A percentile compares a stretch with the other conserved stretches of the same genome.
These are phyloP conservation scores for Xiphophorus couchianus DNA, from an alignment of 2,113 vertebrate species.

Conservation along the genomic window DNA sequence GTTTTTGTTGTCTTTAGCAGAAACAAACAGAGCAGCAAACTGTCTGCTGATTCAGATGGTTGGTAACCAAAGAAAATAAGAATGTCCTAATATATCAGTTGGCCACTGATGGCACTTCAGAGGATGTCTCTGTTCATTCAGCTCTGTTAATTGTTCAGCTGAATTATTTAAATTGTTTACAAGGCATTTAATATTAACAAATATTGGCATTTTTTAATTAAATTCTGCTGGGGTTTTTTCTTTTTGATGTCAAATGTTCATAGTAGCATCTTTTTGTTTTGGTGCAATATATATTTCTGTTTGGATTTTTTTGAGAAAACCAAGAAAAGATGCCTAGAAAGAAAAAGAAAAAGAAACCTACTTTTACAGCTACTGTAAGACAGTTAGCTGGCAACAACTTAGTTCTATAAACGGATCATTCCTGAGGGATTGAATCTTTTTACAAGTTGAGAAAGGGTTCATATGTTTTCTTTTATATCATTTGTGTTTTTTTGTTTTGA, in stretches of 20 bases:
- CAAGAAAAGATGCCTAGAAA: not conserved
- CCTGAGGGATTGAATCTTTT: not conserved
- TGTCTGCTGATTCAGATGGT: conserved; percentile 7
- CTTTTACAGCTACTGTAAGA: not conserved
- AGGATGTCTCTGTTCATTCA: not conserved
- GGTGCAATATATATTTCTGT: not conserved
- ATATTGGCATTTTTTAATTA: not conserved
- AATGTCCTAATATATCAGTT: not conserved
- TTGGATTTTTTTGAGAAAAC: not conserved
- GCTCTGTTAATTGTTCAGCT: too few species aligned
- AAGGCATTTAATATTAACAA: not conserved
- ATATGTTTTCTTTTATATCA: not conserved
- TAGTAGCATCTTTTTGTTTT: not conserved
- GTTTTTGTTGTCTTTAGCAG: not conserved
- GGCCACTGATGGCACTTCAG: not conserved
- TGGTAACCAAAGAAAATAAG: not conserved
- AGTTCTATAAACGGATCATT: not conserved
- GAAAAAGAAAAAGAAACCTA: too few species aligned
- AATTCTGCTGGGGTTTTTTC: not conserved
- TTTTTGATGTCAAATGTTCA: not conserved
- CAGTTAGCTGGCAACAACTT: not conserved
- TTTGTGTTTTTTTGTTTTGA: not conserved
- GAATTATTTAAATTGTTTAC: not conserved
- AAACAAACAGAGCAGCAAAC: not conserved
- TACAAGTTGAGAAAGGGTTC: not conserved